Percentiles rank a stretch among this genome's conserved stretches.
phyloP scores from a whole-genome alignment of 2,113 vertebrate genomes.

The Pontoporia blainvillei region DNA sequence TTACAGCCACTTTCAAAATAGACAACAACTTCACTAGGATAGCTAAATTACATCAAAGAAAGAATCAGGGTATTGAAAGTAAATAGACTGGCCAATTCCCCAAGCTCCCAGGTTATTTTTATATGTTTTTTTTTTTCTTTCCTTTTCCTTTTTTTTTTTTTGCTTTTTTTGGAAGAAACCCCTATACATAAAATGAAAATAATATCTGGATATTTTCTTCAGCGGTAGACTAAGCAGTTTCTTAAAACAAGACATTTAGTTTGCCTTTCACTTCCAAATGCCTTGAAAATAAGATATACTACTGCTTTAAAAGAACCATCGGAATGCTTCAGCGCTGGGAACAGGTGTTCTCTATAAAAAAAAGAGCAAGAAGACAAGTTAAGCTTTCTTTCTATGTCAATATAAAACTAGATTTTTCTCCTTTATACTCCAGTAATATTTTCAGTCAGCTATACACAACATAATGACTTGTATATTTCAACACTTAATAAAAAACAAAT shows the following conservation, averaged over 20 bases:
- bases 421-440: slow-evolving; percentile 76
- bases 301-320: slow-evolving; percentile 98
- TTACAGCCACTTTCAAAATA: slow-evolving; percentile 90
- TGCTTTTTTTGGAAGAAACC: slow-evolving; percentile 84
- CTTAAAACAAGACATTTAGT: slow-evolving; percentile 91
- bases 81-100: slow-evolving; percentile 88
- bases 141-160: slow-evolving; percentile 66
- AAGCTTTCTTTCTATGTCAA: slow-evolving; percentile 82
- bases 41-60: slow-evolving; percentile 88
- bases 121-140: slow-evolving; percentile 77
- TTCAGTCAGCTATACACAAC: slow-evolving; percentile 68
- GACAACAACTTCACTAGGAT: slow-evolving; percentile 88
- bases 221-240: slow-evolving; percentile 88
- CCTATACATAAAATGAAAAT: slow-evolving; percentile 88
- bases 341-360: slow-evolving; percentile 96
- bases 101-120: slow-evolving; percentile 84
- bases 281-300: slow-evolving; percentile 84
- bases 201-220: slow-evolving; percentile 88
- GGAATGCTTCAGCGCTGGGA: slow-evolving; percentile 96
- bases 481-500: slow-evolving; percentile 60
- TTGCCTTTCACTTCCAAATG: slow-evolving; percentile 88
- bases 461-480: slow-evolving; percentile 31
- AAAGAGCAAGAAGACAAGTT: slow-evolving; percentile 87
- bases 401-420: slow-evolving; percentile 74
- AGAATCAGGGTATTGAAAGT: slow-evolving; percentile 79